phyloP scores from a whole-genome alignment of 1,140 invertebrate species.

The Bombus superbus region DNA sequence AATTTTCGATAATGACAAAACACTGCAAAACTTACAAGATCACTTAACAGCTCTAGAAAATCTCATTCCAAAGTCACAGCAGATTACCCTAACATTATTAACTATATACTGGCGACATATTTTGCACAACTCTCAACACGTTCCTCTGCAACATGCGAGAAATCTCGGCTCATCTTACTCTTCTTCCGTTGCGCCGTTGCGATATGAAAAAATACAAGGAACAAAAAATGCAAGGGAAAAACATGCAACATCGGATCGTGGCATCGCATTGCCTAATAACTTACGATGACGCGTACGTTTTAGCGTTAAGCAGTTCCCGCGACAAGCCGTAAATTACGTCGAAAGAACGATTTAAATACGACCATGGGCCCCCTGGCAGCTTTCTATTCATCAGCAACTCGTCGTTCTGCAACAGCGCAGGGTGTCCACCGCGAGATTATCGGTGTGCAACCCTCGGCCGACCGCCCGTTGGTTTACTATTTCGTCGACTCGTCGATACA shows the following conservation, averaged over 20 bases:
- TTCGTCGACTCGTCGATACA: slow-evolving; percentile 47
- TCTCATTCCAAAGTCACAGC: not conserved
- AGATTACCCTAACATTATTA: not conserved
- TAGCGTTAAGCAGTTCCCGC: not conserved
- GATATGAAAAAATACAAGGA: not conserved
- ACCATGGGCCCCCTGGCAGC: not conserved
- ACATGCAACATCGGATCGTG: not conserved
- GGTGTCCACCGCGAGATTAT: not conserved
- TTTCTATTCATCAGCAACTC: slow-evolving; percentile 8
- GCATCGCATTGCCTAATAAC: slow-evolving; percentile 44
- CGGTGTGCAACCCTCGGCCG: not conserved
- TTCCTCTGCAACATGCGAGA: not conserved
- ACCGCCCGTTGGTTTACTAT: slow-evolving; percentile 60
- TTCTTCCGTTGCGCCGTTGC: not conserved
- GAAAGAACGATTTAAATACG: slow-evolving; percentile 35
- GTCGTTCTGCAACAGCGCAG: not conserved
- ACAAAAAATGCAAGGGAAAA: not conserved
- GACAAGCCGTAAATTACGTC: slow-evolving; percentile 52
- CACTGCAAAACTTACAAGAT: not conserved
- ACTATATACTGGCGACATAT: not conserved
- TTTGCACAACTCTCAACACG: not conserved
- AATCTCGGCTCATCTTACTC: not conserved
- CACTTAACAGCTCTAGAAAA: not conserved
- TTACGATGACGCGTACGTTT: slow-evolving; percentile 40
- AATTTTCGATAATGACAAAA: not conserved